A percentile compares a stretch with the other conserved stretches of the same genome.
phyloP scores from a whole-genome alignment of 1,140 invertebrate species.

The Adoxophyes honmai region DNA sequence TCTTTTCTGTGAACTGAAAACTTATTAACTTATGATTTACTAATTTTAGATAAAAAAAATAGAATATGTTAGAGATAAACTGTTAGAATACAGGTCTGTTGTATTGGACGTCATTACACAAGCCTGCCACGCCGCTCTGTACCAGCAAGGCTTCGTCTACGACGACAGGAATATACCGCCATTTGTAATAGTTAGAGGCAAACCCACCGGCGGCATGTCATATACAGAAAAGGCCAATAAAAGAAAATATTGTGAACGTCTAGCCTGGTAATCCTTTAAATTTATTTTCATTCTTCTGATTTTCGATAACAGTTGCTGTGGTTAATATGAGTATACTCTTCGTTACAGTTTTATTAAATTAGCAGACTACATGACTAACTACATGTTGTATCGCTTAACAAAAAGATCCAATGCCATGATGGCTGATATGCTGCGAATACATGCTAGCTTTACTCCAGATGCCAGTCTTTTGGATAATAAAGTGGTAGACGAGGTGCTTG shows the following conservation, averaged over 20 bases:
- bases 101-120: conserved; percentile 81
- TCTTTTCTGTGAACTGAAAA: too few relatives aligned
- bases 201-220: conserved; percentile 82
- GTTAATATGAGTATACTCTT: too few relatives aligned
- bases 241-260: conserved; percentile 82
- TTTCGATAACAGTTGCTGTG: too few relatives aligned
- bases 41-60: conserved; percentile 74
- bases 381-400: conserved; percentile 82
- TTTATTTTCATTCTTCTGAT: conserved; percentile 8
- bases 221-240: conserved; percentile 91
- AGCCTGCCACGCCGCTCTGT: conserved; percentile 84
- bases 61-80: conserved; percentile 72
- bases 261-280: conserved; percentile 64
- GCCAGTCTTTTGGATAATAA: conserved; percentile 30
- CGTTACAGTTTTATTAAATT: conserved; percentile 85
- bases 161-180: conserved; percentile 80
- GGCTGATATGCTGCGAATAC: conserved; percentile 78
- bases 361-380: conserved; percentile 85
- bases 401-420: conserved; percentile 82
- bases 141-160: conserved; percentile 84
- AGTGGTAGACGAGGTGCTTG: conserved; percentile 60
- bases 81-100: conserved; percentile 79
- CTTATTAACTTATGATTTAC: too few relatives aligned
- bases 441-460: conserved; percentile 58
- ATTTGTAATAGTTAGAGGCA: conserved; percentile 67